These are phyloP conservation scores for Phyllostomus hastatus DNA, from an alignment of 2,113 vertebrate species.

Conservation along the genomic window DNA sequence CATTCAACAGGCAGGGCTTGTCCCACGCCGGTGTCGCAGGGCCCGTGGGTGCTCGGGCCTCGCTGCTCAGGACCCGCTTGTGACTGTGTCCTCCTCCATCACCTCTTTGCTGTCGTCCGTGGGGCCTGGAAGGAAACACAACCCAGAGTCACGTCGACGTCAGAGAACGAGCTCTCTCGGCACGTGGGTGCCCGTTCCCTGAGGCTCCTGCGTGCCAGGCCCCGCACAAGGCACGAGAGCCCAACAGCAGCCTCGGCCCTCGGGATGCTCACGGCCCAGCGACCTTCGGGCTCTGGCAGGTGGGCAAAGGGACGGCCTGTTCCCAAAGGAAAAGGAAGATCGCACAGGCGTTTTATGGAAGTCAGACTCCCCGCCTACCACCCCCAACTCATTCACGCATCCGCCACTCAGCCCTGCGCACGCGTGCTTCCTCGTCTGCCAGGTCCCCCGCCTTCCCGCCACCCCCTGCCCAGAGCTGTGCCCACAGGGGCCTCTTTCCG, in stretches of 20 bases:
- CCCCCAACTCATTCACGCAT: no score
- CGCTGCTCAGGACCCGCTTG: conserved; percentile 86
- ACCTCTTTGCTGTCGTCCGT: conserved; percentile 82
- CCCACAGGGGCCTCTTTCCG: no score
- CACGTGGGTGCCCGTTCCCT: rapidly evolving
- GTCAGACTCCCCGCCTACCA: background rate
- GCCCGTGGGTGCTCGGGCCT: rapidly evolving
- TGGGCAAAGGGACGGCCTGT: background rate
- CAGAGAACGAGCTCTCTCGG: rapidly evolving
- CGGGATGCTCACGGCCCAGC: background rate
- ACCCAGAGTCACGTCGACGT: background rate
- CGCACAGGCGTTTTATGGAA: background rate
- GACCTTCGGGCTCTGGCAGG: background rate
- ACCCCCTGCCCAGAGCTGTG: no score
- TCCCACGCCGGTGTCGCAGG: background rate
- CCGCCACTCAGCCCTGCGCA: no score
- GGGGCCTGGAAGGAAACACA: conserved; percentile 72
- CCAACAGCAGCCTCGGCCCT: no score
- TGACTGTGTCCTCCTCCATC: conserved; percentile 87
- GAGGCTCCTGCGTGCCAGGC: background rate
- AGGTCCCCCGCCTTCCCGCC: no score
- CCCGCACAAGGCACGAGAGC: background rate
- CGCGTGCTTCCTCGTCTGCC: no score
- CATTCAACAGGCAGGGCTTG: background rate
- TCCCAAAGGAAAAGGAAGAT: background rate